Conservation (phyloP, 2,888 invertebrate genomes). For the Caenorhabditis afra region DNA sequence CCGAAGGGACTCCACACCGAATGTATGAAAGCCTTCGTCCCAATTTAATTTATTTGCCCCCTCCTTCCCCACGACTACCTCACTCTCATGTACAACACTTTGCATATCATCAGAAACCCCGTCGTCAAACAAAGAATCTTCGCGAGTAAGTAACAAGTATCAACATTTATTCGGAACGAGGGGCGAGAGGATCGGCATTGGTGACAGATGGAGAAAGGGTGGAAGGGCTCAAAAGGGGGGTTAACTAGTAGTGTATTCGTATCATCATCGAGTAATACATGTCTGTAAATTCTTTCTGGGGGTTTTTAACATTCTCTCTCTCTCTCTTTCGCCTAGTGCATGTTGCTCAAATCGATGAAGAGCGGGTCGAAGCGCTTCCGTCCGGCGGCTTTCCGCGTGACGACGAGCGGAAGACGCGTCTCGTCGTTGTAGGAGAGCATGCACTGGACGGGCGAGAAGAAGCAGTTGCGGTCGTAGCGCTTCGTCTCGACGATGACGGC, state of each 20-base stretch:
- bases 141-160: constrained; percentile 14
- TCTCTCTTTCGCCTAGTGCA: constrained; percentile 9
- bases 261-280: constrained; percentile 5
- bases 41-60: constrained; percentile 22
- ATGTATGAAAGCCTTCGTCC: constrained; percentile 3
- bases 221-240: no score
- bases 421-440: constrained; percentile 68
- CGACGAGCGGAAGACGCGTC: constrained; percentile 49
- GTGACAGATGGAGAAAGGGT: not conserved
- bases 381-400: constrained; percentile 50
- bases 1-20: constrained; percentile 14
- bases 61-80: constrained; percentile 17
- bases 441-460: constrained; percentile 72
- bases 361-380: constrained; percentile 39
- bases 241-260: not conserved
- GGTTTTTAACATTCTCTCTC: no score
- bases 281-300: constrained; percentile 9
- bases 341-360: constrained; percentile 30
- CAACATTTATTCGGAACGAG: constrained; percentile 16
- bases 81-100: not conserved
- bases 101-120: no score
- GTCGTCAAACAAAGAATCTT: no score
- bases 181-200: not conserved
- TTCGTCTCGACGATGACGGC: constrained; percentile 54
- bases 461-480: constrained; percentile 76